phyloP scores from a whole-genome alignment of 30 jellyfish, hydroid and myxozoan genomes.

The Nemopilema nomurai region DNA sequence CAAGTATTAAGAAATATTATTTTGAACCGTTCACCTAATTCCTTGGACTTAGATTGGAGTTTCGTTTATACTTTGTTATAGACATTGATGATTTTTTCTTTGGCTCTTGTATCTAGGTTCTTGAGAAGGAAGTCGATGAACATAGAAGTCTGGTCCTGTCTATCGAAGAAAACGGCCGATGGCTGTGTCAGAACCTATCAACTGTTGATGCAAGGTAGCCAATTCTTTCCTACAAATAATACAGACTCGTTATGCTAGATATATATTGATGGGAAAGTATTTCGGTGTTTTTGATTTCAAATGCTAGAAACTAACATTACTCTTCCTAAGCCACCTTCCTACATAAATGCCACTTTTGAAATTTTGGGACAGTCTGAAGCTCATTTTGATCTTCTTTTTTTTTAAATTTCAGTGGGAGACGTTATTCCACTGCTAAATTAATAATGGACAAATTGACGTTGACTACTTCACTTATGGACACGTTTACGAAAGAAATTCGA shows the following conservation, averaged over 20 bases:
- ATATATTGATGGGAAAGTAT: no score
- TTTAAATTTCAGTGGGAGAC: slow-evolving; percentile 45
- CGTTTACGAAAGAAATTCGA: slow-evolving; percentile 71
- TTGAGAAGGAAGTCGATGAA: slow-evolving; percentile 73
- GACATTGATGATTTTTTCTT: neutral
- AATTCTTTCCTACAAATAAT: no score
- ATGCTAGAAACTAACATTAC: no score
- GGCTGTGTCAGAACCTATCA: slow-evolving; percentile 79
- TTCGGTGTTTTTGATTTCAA: no score
- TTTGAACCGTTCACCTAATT: no score
- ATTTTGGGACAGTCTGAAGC: neutral
- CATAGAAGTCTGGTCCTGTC: slow-evolving; percentile 61
- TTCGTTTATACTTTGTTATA: no score
- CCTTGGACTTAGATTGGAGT: no score
- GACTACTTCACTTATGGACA: slow-evolving; percentile 59
- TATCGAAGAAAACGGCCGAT: slow-evolving; percentile 90
- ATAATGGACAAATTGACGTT: slow-evolving; percentile 53
- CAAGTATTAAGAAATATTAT: no score
- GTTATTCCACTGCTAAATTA: slow-evolving; percentile 68
- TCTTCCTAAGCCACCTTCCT: no score
- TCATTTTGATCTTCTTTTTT: neutral
- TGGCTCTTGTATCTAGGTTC: slow-evolving; percentile 28
- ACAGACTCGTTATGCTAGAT: no score
- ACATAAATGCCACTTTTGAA: no score
- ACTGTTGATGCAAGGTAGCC: slow-evolving; percentile 56